Percentiles rank a stretch among this genome's conserved stretches.
These are phyloP conservation scores for Meteorus colon DNA, from an alignment of 2,888 invertebrate genomes.

Conservation along the genomic window DNA sequence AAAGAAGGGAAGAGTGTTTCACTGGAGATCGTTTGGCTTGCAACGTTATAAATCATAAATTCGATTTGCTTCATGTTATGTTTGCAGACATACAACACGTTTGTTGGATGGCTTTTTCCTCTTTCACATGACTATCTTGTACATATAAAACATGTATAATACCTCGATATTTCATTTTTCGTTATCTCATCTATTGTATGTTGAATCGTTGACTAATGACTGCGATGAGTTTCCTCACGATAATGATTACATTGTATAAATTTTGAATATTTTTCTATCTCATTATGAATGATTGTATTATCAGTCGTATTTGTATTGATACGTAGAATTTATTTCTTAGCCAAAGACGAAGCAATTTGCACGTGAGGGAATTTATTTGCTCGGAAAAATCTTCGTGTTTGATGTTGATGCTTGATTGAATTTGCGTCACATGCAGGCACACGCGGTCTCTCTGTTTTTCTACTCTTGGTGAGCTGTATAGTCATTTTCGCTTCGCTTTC, in stretches of 20 bases:
- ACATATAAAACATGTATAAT: not conserved
- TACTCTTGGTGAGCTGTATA: not conserved
- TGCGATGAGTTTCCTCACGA: not conserved
- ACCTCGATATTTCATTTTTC: not conserved
- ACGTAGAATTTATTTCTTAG: not conserved
- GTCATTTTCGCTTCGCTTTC: constrained; percentile 24
- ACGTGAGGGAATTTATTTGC: constrained; percentile 46
- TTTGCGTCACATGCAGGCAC: constrained; percentile 37
- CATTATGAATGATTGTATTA: not conserved
- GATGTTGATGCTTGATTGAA: constrained; percentile 60
- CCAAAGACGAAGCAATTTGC: not conserved
- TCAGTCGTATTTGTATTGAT: not conserved
- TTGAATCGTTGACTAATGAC: not conserved
- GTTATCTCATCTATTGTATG: not conserved
- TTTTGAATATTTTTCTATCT: not conserved
- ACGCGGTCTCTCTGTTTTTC: constrained; percentile 18
- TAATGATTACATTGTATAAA: not conserved
- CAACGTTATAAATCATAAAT: constrained; percentile 20
- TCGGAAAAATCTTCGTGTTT: constrained; percentile 65
- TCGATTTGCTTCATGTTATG: not conserved
- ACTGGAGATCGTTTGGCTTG: not conserved
- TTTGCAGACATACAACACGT: not conserved
- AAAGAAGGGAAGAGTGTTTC: not conserved
- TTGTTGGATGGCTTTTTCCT: not conserved
- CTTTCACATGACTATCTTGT: not conserved